Evolutionary conservation across 2,113 vertebrate species (phyloP).

Genomic region (Mirounga angustirostris): DNA sequence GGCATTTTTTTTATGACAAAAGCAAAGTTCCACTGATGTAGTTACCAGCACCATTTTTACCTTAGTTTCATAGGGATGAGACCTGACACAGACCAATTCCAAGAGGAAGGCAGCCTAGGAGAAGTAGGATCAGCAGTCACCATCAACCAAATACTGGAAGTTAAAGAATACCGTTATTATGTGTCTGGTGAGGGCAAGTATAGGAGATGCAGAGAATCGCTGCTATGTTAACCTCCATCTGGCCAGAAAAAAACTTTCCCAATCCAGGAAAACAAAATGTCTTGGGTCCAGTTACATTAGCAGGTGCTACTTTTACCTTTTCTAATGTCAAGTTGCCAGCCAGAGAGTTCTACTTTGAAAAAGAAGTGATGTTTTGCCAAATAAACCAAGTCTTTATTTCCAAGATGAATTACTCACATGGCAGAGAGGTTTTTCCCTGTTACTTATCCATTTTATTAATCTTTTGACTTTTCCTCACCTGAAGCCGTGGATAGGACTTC

Average conservation of each 20-base stretch:
- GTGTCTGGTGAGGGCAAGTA: neutral
- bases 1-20: neutral
- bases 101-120: neutral
- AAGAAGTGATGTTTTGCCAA: neutral
- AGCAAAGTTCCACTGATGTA: neutral
- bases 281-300: neutral
- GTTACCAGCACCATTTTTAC: neutral
- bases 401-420: neutral
- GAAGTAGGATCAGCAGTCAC: neutral
- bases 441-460: neutral
- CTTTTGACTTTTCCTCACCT: neutral
- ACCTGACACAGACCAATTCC: neutral
- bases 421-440: neutral
- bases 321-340: neutral
- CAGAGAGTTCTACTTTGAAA: neutral
- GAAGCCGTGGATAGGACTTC: accelerated
- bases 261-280: neutral
- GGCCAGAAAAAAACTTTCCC: neutral
- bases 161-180: neutral
- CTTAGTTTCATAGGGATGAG: neutral
- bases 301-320: neutral
- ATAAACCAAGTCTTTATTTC: conserved; percentile 46
- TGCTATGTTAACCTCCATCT: neutral
- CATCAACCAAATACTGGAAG: neutral
- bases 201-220: neutral